These are phyloP conservation scores for Lethrus apterus DNA, from an alignment of 1,140 invertebrate genomes.

Conservation along the genomic window DNA sequence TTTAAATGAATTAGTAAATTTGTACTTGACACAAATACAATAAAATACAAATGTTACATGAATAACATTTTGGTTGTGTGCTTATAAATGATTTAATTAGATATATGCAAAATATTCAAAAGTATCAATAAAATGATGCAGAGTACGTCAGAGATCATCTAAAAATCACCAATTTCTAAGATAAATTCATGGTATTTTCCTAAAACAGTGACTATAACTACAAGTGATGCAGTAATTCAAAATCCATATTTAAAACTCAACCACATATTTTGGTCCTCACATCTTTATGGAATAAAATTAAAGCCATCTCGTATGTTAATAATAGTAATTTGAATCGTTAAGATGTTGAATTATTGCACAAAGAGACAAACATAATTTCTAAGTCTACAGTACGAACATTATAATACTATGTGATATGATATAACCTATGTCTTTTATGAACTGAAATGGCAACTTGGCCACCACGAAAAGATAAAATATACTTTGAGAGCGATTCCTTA, in stretches of 20 bases:
- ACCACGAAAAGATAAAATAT: conserved; percentile 3
- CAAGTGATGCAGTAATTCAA: conserved; percentile 1
- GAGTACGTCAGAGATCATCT: conserved; percentile 21
- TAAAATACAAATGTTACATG: too few species aligned
- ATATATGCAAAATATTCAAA: too few species aligned
- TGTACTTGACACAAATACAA: too few species aligned
- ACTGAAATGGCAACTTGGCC: conserved; percentile 4
- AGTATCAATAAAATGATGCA: too few species aligned
- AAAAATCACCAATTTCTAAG: conserved; percentile 30
- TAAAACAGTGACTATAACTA: conserved; percentile 30
- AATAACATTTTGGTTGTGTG: too few species aligned
- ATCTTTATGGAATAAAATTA: too few species aligned
- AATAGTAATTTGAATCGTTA: not conserved
- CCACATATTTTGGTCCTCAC: too few species aligned
- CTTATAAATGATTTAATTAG: too few species aligned
- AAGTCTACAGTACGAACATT: conserved; percentile 30
- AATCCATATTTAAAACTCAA: conserved; percentile 1
- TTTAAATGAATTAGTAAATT: too few species aligned
- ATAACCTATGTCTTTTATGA: conserved; percentile 38
- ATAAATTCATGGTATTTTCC: conserved; percentile 24
- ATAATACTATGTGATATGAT: conserved; percentile 35
- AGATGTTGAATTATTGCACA: conserved; percentile 6
- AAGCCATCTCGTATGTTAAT: too few species aligned
- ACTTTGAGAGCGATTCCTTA: conserved; percentile 5
- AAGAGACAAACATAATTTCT: conserved; percentile 8